Evolutionary conservation across 2,797 vertebrate genomes (phyloP), one percentile per base, ranked within the genome.

Genomic region (Remorina albescens): DNA sequence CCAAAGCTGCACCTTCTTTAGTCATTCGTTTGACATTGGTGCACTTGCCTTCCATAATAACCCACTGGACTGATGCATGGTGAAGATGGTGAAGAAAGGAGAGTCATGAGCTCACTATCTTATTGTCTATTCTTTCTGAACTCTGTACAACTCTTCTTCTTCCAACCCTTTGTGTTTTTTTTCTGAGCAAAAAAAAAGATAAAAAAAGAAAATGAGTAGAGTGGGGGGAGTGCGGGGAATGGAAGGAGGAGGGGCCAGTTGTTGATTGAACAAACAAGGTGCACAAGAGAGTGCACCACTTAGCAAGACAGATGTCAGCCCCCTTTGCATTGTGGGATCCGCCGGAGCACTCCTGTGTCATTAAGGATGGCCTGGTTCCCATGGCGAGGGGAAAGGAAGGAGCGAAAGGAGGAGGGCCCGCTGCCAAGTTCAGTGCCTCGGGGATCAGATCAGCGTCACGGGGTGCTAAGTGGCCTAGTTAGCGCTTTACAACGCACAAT

Each of bases 391-490:
- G 82, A 90, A 86, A 86, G 88, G 87, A 91, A 89, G 86, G 87
- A 90, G 86, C 85, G 83, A 89, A 85, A 91, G 87, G 83, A 92
- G 82, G 73, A 85, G 89, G 87, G 91, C 92, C 81, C 44, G 41
- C 83, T 93, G 93, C 93, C 94, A 95, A 92, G 86, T 90, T 87
- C 86, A 81, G 89, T 73, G 91, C 92, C 91, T 93, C 81, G 42
- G 91, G 93, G 92, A 93, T 93, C 89, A 90, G 90, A 90, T 91
- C 90, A 89, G 86, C 93, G 88, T 92, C 86, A 92, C 84, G 77
- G 91, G 91, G 88, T 86, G 92, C 92, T 95, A 94, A 94, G 91
- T 92, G 92, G 92, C 91, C 93, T 93, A 91, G 92, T 95, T 94
- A 95, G 91, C 90, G 86, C 89, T 92, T 93, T 92, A 90, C 91